phyloP scores from a whole-genome alignment of 1,140 invertebrate genomes.

The Pantala flavescens region DNA sequence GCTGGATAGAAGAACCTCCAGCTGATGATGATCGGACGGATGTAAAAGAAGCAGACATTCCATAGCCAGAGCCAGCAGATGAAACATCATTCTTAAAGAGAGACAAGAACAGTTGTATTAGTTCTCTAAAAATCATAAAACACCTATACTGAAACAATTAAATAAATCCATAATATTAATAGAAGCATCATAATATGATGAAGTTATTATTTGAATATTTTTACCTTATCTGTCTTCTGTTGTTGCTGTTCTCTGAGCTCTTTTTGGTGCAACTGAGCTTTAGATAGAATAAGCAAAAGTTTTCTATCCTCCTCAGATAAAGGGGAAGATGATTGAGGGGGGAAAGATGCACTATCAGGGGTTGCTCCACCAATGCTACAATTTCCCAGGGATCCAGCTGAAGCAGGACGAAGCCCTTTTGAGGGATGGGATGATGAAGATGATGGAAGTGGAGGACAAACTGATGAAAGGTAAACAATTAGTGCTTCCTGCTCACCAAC shows the following conservation, averaged over 20 bases:
- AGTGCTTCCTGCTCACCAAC: slow-evolving; percentile 70
- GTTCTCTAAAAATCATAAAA: too few species aligned
- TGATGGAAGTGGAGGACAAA: slow-evolving; percentile 45
- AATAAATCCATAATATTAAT: too few species aligned
- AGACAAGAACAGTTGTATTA: too few species aligned
- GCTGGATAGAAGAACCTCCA: background rate
- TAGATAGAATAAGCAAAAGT: slow-evolving; percentile 68
- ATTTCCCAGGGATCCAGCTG: background rate
- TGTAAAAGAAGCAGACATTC: background rate
- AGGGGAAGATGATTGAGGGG: background rate
- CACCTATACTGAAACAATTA: too few species aligned
- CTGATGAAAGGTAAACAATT: slow-evolving; percentile 68
- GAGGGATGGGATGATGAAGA: background rate
- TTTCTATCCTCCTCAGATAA: slow-evolving; percentile 71
- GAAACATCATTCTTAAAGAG: too few species aligned
- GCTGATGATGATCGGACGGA: background rate
- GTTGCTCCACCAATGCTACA: background rate
- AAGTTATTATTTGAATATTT: background rate
- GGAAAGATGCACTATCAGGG: background rate
- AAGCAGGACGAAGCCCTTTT: background rate
- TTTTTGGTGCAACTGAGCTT: slow-evolving; percentile 81
- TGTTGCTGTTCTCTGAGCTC: slow-evolving; percentile 39
- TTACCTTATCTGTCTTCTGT: slow-evolving; percentile 12
- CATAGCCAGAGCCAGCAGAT: background rate
- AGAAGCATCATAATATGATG: too few species aligned